phyloP scores from a whole-genome alignment of 2,113 vertebrate species.

The Cyprinodon brontotheroides region DNA sequence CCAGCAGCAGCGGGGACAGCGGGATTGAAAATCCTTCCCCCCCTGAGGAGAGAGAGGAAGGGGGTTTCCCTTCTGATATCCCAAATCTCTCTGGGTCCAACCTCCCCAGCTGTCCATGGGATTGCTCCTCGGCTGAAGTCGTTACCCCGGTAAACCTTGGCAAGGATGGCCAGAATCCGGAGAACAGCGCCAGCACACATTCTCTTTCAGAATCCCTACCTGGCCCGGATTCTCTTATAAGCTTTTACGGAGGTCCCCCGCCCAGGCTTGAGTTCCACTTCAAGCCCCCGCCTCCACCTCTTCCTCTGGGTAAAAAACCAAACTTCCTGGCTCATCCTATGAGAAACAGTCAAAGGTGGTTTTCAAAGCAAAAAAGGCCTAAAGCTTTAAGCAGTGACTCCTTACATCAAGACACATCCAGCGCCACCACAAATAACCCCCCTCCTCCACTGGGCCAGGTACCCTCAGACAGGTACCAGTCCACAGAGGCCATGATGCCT shows the following conservation, averaged over 20 bases:
- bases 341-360: constrained; percentile 81
- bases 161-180: constrained; percentile 67
- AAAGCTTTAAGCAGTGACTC: constrained; percentile 78
- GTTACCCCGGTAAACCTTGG: constrained; percentile 69
- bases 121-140: constrained; percentile 75
- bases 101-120: constrained; percentile 82
- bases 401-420: constrained; percentile 80
- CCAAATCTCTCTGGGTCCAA: constrained; percentile 79
- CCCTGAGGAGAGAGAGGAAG: constrained; percentile 86
- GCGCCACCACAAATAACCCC: constrained; percentile 80
- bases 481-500: constrained; percentile 79
- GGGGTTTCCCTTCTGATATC: constrained; percentile 86
- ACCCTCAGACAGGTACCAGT: constrained; percentile 85
- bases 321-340: constrained; percentile 55
- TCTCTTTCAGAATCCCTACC: constrained; percentile 75
- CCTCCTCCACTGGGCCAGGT: constrained; percentile 90
- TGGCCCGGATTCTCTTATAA: constrained; percentile 66
- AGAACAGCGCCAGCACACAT: constrained; percentile 50
- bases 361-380: constrained; percentile 88
- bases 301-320: constrained; percentile 75
- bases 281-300: constrained; percentile 78
- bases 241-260: constrained; percentile 78
- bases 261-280: constrained; percentile 81
- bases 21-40: constrained; percentile 90
- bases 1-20: constrained; percentile 92